Conservation (phyloP, 1,140 invertebrate species). For the Harlomillsia oculata region DNA sequence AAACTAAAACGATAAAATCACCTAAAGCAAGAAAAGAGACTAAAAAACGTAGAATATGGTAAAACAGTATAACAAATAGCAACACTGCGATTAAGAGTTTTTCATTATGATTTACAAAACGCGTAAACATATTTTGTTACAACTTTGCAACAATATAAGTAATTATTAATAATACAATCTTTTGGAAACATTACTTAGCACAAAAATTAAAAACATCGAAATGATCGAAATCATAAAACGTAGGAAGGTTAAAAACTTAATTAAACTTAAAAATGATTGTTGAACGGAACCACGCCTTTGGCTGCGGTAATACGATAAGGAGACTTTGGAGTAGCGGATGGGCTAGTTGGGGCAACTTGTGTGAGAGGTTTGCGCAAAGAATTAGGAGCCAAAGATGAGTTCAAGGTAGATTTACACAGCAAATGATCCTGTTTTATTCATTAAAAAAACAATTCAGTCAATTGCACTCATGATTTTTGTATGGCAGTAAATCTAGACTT, state of each 20-base stretch:
- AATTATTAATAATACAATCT: no score
- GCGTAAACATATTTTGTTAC: no score
- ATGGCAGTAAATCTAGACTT: background rate
- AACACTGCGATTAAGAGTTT: no score
- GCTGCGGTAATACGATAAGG: background rate
- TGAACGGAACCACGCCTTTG: background rate
- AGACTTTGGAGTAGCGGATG: background rate
- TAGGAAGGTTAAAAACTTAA: no score
- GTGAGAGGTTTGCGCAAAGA: background rate
- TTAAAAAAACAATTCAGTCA: background rate
- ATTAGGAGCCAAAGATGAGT: conserved; percentile 1
- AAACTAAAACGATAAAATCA: conserved; percentile 1
- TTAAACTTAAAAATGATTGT: conserved; percentile 2
- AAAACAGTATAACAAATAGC: background rate
- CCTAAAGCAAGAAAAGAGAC: conserved; percentile 3
- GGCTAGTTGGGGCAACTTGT: background rate
- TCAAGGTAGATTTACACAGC: background rate
- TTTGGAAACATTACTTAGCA: background rate
- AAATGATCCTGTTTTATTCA: background rate
- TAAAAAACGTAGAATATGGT: background rate
- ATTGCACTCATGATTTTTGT: background rate
- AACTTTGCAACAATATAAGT: no score
- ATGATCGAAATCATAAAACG: no score
- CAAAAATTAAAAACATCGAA: no score
- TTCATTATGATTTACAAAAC: background rate